Conservation (phyloP, 2,797 vertebrate genomes). For the Arctocebus calabarensis region DNA sequence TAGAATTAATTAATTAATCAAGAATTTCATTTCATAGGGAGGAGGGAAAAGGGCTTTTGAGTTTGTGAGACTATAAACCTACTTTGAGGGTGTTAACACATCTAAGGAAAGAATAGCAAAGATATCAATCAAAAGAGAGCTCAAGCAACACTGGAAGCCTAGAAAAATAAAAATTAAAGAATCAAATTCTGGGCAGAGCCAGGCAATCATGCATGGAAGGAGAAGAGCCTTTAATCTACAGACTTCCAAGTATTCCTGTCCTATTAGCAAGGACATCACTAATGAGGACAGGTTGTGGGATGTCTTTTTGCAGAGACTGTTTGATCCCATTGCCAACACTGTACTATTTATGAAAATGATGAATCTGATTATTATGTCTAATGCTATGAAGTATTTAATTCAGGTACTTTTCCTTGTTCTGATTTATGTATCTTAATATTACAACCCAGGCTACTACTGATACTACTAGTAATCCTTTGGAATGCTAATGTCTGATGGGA, state of each 20-base stretch:
- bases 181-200: not conserved
- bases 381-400: not conserved
- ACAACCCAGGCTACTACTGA: not conserved
- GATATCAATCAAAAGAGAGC: not conserved
- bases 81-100: not conserved
- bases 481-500: not conserved
- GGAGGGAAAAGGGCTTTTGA: not conserved
- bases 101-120: not conserved
- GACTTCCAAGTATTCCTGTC: not conserved
- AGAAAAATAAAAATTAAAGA: slow-evolving; percentile 50
- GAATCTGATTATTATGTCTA: not conserved
- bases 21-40: not conserved
- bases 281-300: not conserved
- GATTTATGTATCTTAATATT: not conserved
- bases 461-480: not conserved
- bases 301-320: not conserved
- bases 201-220: not conserved
- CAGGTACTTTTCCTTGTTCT: not conserved
- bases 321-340: not conserved
- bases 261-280: not conserved
- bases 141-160: not conserved
- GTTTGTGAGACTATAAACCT: not conserved
- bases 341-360: not conserved
- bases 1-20: not conserved
- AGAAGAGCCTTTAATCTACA: not conserved